Evolutionary conservation across 2,113 vertebrate genomes (phyloP), one percentile per base, ranked within the genome.

Genomic region (Protobothrops mucrosquamatus): DNA sequence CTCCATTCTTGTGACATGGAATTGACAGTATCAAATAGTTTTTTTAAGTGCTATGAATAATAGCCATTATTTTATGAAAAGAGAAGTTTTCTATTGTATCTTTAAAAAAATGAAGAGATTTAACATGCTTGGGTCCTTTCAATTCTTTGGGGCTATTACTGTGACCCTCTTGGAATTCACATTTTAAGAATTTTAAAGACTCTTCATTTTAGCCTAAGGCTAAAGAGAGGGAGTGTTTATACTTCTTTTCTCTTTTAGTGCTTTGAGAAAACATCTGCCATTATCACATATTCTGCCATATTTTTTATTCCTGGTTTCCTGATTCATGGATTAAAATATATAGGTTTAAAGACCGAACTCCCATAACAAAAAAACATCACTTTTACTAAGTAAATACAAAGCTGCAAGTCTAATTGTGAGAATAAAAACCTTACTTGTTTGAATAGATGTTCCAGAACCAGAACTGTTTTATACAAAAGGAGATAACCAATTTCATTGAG

Each of bases 1-100:
- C 92, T 88, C 59, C 91, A 94, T 88, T 74, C 51, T 54, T 24
- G 5, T 90, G 39, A 89, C 48, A 57, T 56, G 43, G 56, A 89
- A 57, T 24, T 55, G 34, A 3, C n/a, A 57, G 85, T 94, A 61
- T n/a, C n/a, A 74, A 74, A 74, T 14, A 20, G 12, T 7, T 18
- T 74, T 74, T 51, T 51, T 51, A 69, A 34, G 2, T 74, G n/a
- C 14, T 74, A 69, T n/a, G 23, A 51, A 48, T 29, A 23, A n/a
- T 18, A 88, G 51, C 3, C 4, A 56, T 39, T 57, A 48, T 87
- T 87, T 24, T 26, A 34, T 34, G 22, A 22, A 39, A 56, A 39
- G 18, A 34, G 15, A 34, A 34, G n/a, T 18, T 74, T 74, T 74
- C n/a, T 34, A 7, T 74, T 64, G 61, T 26, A 14, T 64, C 61